These are phyloP conservation scores for Centropus unirufus DNA, from an alignment of 2,113 vertebrate species.

Conservation along the genomic window DNA sequence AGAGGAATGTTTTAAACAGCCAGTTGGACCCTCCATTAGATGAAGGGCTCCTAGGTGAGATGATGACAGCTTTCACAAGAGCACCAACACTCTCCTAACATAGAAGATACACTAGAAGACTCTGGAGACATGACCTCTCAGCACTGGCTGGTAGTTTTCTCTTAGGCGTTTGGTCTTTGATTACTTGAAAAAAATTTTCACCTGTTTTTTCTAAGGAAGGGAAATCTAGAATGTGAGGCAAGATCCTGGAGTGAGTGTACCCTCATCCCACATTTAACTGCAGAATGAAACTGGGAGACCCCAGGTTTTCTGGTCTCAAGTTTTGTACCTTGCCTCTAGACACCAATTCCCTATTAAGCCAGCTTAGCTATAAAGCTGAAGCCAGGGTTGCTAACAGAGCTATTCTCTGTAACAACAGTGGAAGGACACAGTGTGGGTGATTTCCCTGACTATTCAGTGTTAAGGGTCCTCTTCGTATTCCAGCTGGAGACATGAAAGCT, in stretches of 20 bases:
- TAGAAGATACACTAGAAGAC: not conserved
- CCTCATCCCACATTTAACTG: accelerated
- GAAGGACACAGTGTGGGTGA: accelerated
- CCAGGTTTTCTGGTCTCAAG: not conserved
- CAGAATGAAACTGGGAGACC: not conserved
- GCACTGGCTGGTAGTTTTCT: not conserved
- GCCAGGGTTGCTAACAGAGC: not conserved
- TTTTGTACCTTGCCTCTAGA: not conserved
- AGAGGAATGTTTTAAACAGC: not conserved
- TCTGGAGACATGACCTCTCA: not conserved
- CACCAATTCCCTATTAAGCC: not conserved
- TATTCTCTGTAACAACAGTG: not conserved
- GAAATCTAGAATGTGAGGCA: not conserved
- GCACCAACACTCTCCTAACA: not conserved
- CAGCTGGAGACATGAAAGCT: not conserved
- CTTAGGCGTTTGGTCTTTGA: not conserved
- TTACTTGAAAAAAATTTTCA: not conserved
- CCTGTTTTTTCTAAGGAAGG: not conserved
- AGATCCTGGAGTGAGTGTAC: not conserved
- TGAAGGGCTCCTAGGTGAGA: not conserved
- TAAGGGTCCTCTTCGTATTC: not conserved
- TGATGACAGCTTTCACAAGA: not conserved
- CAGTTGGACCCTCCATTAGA: not conserved
- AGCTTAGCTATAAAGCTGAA: not conserved
- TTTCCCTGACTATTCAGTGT: not conserved